Evolutionary conservation across 2,888 invertebrate species (phyloP).

Genomic region (Abrostola tripartita): DNA sequence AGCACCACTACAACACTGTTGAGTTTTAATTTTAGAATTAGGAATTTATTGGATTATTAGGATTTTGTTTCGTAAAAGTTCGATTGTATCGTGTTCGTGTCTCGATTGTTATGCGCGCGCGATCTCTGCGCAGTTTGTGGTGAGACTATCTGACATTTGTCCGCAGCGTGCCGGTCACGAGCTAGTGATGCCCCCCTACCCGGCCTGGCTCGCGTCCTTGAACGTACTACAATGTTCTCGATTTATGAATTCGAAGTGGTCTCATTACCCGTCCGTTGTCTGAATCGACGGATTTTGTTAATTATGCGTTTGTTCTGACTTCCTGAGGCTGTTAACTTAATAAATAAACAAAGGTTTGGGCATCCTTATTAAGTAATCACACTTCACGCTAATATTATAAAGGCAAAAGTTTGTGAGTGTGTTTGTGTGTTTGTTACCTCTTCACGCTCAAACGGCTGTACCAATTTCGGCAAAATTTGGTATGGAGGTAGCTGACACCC

Average conservation of each 20-base stretch:
- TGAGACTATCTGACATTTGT: conserved; percentile 61
- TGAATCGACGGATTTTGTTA: conserved; percentile 43
- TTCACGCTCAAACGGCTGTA: too few relatives aligned
- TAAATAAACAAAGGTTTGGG: conserved; percentile 14
- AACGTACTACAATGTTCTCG: conserved; percentile 54
- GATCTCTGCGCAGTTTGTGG: conserved; percentile 41
- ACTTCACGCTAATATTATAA: too few relatives aligned
- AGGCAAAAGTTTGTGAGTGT: too few relatives aligned
- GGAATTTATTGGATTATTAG: conserved; percentile 46
- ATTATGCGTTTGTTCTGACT: conserved; percentile 43
- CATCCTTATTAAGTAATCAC: neutral
- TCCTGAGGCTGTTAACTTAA: conserved; percentile 24
- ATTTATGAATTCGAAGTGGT: conserved; percentile 54
- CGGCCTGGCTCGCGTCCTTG: conserved; percentile 53
- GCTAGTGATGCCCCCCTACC: conserved; percentile 58
- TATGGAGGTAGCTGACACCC: too few relatives aligned
- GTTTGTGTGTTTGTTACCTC: too few relatives aligned
- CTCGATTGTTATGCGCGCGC: conserved; percentile 56
- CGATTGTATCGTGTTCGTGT: conserved; percentile 52
- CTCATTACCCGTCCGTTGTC: conserved; percentile 42
- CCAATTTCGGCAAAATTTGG: too few relatives aligned
- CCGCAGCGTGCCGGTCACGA: conserved; percentile 51
- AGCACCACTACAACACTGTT: conserved; percentile 33
- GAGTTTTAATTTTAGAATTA: conserved; percentile 6
- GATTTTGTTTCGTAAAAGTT: conserved; percentile 49